Conservation (phyloP, 2,888 invertebrate genomes). For the Dryobotodes eremita region DNA sequence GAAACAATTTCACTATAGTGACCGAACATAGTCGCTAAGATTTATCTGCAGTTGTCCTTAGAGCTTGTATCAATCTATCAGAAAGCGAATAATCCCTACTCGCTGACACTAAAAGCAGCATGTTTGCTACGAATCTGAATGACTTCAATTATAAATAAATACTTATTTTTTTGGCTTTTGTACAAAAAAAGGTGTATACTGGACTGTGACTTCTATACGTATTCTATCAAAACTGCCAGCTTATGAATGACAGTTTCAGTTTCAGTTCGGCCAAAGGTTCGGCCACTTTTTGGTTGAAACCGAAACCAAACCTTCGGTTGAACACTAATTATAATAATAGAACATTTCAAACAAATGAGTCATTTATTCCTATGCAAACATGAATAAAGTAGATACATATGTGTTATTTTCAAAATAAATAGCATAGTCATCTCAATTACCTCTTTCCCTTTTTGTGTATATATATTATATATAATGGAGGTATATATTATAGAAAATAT, state of each 20-base stretch:
- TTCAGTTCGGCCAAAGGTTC: too few relatives aligned
- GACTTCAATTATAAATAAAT: neutral
- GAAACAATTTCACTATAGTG: neutral
- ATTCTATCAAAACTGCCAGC: neutral
- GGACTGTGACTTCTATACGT: neutral
- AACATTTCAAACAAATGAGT: neutral
- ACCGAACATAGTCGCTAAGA: neutral
- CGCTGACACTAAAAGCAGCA: neutral
- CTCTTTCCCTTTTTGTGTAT: too few relatives aligned
- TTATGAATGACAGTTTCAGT: neutral
- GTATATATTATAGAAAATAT: too few relatives aligned
- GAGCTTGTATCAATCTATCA: neutral
- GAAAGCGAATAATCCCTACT: too few relatives aligned
- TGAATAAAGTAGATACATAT: neutral
- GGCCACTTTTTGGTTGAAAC: neutral
- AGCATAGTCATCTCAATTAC: too few relatives aligned
- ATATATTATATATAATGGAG: too few relatives aligned
- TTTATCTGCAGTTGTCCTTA: neutral
- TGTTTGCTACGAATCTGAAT: neutral
- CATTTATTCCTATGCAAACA: neutral
- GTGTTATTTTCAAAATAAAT: too few relatives aligned
- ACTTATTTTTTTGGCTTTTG: neutral
- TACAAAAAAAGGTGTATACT: neutral
- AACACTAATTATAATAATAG: neutral
- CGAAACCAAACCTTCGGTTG: neutral